Base-by-base conservation (phyloP, 2,797 vertebrate species). In the Vespertilio murinus region DNA sequence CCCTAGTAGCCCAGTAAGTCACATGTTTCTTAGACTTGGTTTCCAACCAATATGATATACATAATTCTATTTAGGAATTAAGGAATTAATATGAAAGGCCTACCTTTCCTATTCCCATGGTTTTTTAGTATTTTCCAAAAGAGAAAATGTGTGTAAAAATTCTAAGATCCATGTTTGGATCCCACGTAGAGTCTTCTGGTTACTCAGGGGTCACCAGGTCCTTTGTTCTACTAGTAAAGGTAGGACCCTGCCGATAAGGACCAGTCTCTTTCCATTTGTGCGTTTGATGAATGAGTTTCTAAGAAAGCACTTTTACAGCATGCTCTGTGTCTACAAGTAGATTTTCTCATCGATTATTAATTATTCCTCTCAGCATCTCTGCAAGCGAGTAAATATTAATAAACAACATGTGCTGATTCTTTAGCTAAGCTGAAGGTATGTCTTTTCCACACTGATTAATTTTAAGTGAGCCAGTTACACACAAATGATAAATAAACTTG, bases 351-450 rank as follows among this genome's bases (percentile, higher is more conserved):
- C 52, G 2, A 92, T 84, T 91, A 56, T 93, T 93, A 81, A 93
- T 83, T 73, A 79, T 40, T 85, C 71, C 91, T 86, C 79, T 12
- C 73, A 88, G 86, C 70, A 35, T 85, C 70, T 52, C 49, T 85
- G 42, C 35, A 49, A 81, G n/a, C 83, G 28, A 80, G 94, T 95
- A 88, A 96, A 93, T 86, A 91, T 87, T 94, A 95, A 80, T 92
- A 95, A 83, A 93, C 77, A 88, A 9, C 54, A 47, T 56, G 64
- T 88, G 22, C 74, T 90, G 49, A 30, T 92, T 42, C 70, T 88
- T 93, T 78, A 92, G 64, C 65, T 12, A 52, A 81, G 80, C 65
- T 4, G 56, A 81, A 95, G 70, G 77, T 54, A 0, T 67, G 2
- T 56, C 77, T 80, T 70, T 70, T 22, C 52, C 22, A 2, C 6